Conservation (phyloP, 2,113 vertebrate species). For the Corythornis cristatus region DNA sequence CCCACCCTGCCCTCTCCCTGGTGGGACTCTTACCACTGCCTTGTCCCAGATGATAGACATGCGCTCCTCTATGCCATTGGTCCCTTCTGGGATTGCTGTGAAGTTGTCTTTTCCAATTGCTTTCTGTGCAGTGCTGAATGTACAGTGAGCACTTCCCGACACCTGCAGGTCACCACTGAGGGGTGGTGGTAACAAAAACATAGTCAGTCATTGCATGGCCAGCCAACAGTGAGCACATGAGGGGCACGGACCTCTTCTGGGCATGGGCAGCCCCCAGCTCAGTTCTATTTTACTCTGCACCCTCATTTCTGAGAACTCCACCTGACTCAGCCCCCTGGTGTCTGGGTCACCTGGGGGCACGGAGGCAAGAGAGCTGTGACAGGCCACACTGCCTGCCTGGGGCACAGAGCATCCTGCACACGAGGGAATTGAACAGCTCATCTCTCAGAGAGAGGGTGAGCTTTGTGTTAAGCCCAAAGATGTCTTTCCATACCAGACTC, state of each 20-base stretch:
- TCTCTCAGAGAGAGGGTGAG: background rate
- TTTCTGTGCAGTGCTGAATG: slow-evolving; percentile 97
- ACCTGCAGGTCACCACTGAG: slow-evolving; percentile 93
- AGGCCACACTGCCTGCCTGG: rapidly evolving
- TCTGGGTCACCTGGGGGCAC: rapidly evolving
- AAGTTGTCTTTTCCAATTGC: slow-evolving; percentile 98
- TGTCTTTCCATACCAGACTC: background rate
- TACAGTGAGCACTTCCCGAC: slow-evolving; percentile 93
- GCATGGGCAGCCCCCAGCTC: rapidly evolving
- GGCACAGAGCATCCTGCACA: background rate
- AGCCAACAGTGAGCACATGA: background rate
- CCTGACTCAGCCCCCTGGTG: rapidly evolving
- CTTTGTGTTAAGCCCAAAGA: background rate
- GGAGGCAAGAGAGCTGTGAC: background rate
- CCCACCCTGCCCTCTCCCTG: background rate
- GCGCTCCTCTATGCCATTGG: slow-evolving; percentile 94
- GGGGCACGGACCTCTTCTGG: background rate
- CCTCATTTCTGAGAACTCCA: background rate
- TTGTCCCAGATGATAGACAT: slow-evolving; percentile 99
- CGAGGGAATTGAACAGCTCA: background rate
- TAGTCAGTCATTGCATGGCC: background rate
- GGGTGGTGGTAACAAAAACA: slow-evolving; percentile 1
- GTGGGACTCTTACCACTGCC: slow-evolving; percentile 87
- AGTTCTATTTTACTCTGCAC: background rate
- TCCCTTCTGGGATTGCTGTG: slow-evolving; percentile 94